These are phyloP conservation scores for Euthynnus affinis DNA, from an alignment of 2,797 vertebrate species.

Conservation along the genomic window DNA sequence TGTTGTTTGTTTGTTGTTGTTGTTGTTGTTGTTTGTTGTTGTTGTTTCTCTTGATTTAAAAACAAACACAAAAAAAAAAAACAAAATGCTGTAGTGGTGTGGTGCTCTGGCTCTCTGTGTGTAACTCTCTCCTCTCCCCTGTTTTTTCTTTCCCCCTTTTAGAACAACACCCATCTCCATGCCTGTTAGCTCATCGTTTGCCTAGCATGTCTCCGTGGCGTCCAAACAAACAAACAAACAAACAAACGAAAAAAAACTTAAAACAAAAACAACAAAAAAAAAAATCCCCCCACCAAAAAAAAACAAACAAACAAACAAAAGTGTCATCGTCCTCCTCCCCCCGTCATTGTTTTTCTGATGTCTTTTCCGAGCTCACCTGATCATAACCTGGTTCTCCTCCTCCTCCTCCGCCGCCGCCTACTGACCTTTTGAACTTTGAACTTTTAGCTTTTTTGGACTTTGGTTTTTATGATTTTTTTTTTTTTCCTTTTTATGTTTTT, in stretches of 20 bases:
- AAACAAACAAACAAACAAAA: conserved; percentile 80
- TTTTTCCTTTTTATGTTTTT: conserved; percentile 5
- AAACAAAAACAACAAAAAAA: conserved; percentile 72
- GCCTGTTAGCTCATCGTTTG: conserved; percentile 99
- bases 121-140: conserved; percentile 99
- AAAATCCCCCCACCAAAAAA: conserved; percentile 61
- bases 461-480: conserved; percentile 44
- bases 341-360: conserved; percentile 97
- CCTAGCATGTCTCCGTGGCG: conserved; percentile 99
- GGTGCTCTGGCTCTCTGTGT: conserved; percentile 94
- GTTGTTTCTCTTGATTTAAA: conserved; percentile 80
- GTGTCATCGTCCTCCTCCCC: conserved; percentile 91
- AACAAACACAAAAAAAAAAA: conserved; percentile 25
- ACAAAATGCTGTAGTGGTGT: conserved; percentile 93
- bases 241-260: conserved; percentile 72
- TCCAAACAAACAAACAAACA: conserved; percentile 85
- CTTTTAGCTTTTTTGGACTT: conserved; percentile 75
- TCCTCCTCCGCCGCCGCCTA: conserved; percentile 87
- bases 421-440: conserved; percentile 91
- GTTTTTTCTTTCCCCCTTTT: conserved; percentile 95
- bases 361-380: conserved; percentile 98
- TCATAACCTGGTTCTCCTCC: conserved; percentile 92
- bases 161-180: conserved; percentile 99
- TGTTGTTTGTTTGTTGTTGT: conserved; percentile 50
- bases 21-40: conserved; percentile 71